These are phyloP conservation scores for Cnemophilus loriae DNA, from an alignment of 2,113 vertebrate species.

Conservation along the genomic window DNA sequence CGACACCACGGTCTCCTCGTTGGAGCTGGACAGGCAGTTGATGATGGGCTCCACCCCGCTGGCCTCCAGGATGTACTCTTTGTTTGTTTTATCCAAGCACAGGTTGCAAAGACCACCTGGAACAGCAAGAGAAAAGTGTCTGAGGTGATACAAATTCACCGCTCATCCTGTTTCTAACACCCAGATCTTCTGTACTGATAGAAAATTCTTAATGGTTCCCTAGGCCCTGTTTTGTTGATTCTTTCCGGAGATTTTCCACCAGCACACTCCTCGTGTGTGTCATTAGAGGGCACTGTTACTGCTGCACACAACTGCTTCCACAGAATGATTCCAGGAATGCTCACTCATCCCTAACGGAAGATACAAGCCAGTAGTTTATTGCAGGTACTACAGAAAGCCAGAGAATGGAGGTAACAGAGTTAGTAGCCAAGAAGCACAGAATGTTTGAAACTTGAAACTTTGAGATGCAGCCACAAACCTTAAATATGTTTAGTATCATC, in stretches of 20 bases:
- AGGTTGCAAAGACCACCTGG: slow-evolving; percentile 95
- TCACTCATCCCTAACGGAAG: not conserved
- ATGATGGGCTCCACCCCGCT: slow-evolving; percentile 78
- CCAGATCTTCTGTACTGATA: not conserved
- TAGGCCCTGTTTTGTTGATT: not conserved
- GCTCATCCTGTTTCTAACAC: not conserved
- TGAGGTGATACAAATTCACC: not conserved
- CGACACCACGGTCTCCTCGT: slow-evolving; percentile 91
- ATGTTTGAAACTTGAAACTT: no score
- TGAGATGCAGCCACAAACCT: not conserved
- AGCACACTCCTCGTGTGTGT: not conserved
- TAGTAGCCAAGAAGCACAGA: not conserved
- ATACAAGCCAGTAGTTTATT: not conserved
- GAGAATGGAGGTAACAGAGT: not conserved
- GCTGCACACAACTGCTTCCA: not conserved
- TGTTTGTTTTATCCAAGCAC: slow-evolving; percentile 82
- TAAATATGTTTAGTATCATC: not conserved
- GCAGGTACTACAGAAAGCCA: not conserved
- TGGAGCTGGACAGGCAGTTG: slow-evolving; percentile 83
- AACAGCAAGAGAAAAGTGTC: not conserved
- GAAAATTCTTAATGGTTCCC: not conserved
- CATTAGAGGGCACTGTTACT: slow-evolving; percentile 19
- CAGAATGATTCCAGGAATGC: not conserved
- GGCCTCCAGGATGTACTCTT: slow-evolving; percentile 83
- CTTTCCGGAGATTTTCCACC: not conserved